Base-by-base conservation (phyloP, 2,113 vertebrate species). In the Pedionomus torquatus region DNA sequence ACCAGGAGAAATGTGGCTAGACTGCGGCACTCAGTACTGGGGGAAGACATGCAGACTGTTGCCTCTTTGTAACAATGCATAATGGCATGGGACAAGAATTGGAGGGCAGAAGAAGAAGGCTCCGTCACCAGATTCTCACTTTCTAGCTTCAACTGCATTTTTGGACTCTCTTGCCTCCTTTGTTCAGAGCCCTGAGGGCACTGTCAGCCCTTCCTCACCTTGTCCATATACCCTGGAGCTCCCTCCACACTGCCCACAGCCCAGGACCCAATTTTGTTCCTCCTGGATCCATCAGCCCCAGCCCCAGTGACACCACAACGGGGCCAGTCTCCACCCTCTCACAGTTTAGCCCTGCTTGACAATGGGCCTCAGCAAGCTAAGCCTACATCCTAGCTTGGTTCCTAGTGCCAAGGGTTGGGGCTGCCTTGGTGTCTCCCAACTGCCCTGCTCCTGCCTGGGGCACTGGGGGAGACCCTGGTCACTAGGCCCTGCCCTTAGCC, bases 191-290 rank as follows among this genome's bases (percentile, higher is more conserved):
- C 7, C 17, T 37, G 43, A 63, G 24, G 2, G 25, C 23, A 14
- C 0, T 1, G 10, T 23, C 13, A 78, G 37, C 9, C 51, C 52
- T 55, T 6, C 5, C 39, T 46, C 33, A 7, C 16, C 26, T 44
- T 37, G 5, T 11, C 52, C 4, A 16, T 17, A 17, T n/a, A 48
- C n/a, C 5, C 5, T 30, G 81, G 49, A 14, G 4, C 16, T 75
- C 19, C 24, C 24, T 2, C 1, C 2, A 23, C 11, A 7, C 46
- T 74, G 15, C 20, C 41, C 16, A 30, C 0, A 1, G 24, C 13
- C 37, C 28, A 52, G 51, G 28, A 44, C 9, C 14, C 31, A 10
- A 15, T 28, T 35, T 68, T 7, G 8, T 44, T 10, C 11, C 25
- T 19, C 3, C 7, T 6, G 16, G 57, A 14, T 6, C 39, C 16